These are phyloP conservation scores for Dolichomitus sp. DNA, from an alignment of 2,888 invertebrate species.

Conservation along the genomic window DNA sequence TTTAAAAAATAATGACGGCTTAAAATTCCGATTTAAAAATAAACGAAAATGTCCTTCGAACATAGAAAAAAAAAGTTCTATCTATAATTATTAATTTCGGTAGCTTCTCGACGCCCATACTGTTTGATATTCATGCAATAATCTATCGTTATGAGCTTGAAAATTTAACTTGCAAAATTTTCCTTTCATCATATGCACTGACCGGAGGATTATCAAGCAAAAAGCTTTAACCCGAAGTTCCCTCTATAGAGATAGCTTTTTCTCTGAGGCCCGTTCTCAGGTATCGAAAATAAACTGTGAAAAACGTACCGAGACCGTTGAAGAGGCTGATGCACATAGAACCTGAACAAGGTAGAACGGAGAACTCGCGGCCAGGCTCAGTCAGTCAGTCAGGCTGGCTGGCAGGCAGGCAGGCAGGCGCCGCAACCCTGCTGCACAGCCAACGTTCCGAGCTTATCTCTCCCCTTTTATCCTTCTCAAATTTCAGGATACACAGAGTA, in stretches of 20 bases:
- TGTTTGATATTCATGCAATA: background rate
- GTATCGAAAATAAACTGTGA: constrained; percentile 33
- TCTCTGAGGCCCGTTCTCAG: constrained; percentile 1
- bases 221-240: constrained; percentile 1
- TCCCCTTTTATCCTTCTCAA: constrained; percentile 64
- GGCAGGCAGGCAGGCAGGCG: constrained; percentile 19
- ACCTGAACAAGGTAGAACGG: constrained; percentile 46
- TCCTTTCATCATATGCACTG: background rate
- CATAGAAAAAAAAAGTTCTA: background rate
- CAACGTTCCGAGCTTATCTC: constrained; percentile 68
- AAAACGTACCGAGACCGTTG: constrained; percentile 6
- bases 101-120: background rate
- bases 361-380: background rate
- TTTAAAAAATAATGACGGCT: too few relatives aligned
- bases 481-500: constrained; percentile 70
- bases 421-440: constrained; percentile 34
- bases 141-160: background rate
- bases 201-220: constrained; percentile 4
- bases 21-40: too few relatives aligned
- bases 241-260: constrained; percentile 5
- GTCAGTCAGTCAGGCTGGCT: constrained; percentile 7
- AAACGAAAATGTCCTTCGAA: background rate
- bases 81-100: background rate
- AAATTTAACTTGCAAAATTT: background rate
- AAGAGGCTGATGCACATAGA: constrained; percentile 49